Evolutionary conservation across 2,888 invertebrate species (phyloP), one percentile per base, ranked within the genome.

Genomic region (Andrena haemorrhoa): DNA sequence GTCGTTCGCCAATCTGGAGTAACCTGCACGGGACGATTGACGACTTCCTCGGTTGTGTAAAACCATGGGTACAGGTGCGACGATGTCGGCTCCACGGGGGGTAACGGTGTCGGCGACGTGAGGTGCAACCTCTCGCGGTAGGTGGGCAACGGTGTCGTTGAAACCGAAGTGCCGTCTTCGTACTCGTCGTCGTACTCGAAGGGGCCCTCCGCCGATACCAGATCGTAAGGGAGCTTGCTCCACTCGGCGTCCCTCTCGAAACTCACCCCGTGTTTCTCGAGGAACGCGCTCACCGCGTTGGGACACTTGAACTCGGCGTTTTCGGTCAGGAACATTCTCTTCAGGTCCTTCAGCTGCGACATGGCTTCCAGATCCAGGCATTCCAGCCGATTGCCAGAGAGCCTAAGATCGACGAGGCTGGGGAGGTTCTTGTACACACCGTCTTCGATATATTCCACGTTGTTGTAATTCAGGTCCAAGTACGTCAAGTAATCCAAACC

Each of bases 261-360:
- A n/a, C 16, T 68, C 3, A 94, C 76, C 0, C 86, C 75, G 0
- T 84, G 91, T 0, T 76, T 82, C 16, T 86, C 84, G 2, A 93
- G 72, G 58, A 90, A 92, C 4, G 79, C 70, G 2, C 86, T 85
- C 0, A 93, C 70, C 0, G 91, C 91, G 33, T 92, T 89, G 0
- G 93, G 93, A 26, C 93, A 94, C 61, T 89, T 89, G 70, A 93
- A 93, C 0, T 90, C 79, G 0, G 91, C 85, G 79, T 93, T 93
- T 8, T 92, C 91, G 8, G 85, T 90, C 29, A 94, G 35, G 53
- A 91, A 91, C 1, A 94, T 89, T 29, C 91, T 78, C 56, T 87
- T 88, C 8, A 94, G 84, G 23, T 88, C 83, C 1, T 20, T 51
- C 10, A 93, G 56, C 0, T 83, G 73, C 4, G 91, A 79, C 84